A percentile compares a stretch with the other conserved stretches of the same genome.
These are phyloP conservation scores for Pherbina coryleti DNA, from an alignment of 2,888 invertebrate genomes.

Conservation along the genomic window DNA sequence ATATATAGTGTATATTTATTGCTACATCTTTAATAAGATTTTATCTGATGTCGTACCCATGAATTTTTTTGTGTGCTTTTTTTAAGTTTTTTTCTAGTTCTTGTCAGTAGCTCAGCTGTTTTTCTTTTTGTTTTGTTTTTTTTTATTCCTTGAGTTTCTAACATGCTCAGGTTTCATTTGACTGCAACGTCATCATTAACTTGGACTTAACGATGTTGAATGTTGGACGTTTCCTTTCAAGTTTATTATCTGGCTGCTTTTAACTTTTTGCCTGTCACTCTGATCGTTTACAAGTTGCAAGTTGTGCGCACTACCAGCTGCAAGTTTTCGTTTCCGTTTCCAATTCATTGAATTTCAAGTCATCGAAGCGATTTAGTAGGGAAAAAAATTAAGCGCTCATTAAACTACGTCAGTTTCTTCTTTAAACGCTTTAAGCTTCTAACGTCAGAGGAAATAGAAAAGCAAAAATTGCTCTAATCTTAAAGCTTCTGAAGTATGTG, in stretches of 20 bases:
- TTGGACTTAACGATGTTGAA: background rate
- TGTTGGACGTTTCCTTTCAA: background rate
- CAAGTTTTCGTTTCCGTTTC: constrained; percentile 23
- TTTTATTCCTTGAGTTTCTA: background rate
- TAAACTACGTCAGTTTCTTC: too few relatives aligned
- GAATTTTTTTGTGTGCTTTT: background rate
- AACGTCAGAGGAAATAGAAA: too few relatives aligned
- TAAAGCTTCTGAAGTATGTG: too few relatives aligned
- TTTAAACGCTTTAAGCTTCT: too few relatives aligned
- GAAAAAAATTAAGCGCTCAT: too few relatives aligned
- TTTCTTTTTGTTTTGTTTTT: background rate
- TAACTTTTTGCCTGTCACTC: background rate
- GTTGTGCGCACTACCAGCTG: background rate
- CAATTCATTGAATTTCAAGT: constrained; percentile 29
- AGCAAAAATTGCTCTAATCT: too few relatives aligned
- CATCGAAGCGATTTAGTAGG: constrained; percentile 13
- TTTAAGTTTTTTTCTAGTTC: background rate
- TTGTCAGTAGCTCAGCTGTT: background rate
- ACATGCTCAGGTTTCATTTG: background rate
- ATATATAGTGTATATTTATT: background rate
- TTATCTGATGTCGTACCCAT: background rate
- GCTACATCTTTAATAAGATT: background rate
- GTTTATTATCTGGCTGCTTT: background rate
- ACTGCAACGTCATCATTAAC: constrained; percentile 15
- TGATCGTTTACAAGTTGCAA: background rate